Percentiles rank a stretch among this genome's conserved stretches.
These are phyloP conservation scores for western clawed frog (Xenopus tropicalis) DNA, from an alignment of 2,113 vertebrate genomes.

Conservation along the genomic window UCB_Xtro_10.0 CM004447.2:144998501-144999000, in stretches of 20 bases:
- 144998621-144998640: no score
- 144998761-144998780: slow-evolving; percentile 5
- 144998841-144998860: not conserved
- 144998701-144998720: slow-evolving; percentile 25
- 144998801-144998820: not conserved
- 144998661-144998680: no score
- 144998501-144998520: no score
- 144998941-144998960: not conserved
- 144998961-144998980: not conserved
- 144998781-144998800: slow-evolving; percentile 14
- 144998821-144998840: slow-evolving; percentile 20
- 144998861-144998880: slow-evolving; percentile 1
- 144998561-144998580: no score
- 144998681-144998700: no score
- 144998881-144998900: slow-evolving; percentile 4
- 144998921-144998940: not conserved
- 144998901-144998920: not conserved
- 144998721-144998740: slow-evolving; percentile 28
- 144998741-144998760: slow-evolving; percentile 24
- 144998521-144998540: no score
- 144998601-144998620: no score
- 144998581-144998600: no score
- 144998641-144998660: no score
- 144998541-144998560: no score
- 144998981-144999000: not conserved